A percentile compares a stretch with the other conserved stretches of the same genome.
Conservation (phyloP, 1,140 invertebrate genomes). For the Lepidurus apus region DNA sequence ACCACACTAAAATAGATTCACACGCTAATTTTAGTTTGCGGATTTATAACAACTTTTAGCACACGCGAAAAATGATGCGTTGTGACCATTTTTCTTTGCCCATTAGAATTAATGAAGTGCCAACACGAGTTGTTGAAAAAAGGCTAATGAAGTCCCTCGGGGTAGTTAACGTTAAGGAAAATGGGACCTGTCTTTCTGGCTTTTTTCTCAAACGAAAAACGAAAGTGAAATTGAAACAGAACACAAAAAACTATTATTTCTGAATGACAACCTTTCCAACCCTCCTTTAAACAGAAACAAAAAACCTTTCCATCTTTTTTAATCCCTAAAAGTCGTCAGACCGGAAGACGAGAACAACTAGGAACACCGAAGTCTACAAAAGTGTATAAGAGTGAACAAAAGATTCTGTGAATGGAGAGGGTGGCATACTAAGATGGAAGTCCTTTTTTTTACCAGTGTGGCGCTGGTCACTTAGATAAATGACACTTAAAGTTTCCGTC, state of each 20-base stretch:
- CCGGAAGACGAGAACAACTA: background rate
- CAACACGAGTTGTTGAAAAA: slow-evolving; percentile 7
- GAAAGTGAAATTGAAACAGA: slow-evolving; percentile 4
- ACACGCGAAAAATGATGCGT: background rate
- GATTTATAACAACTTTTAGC: too few species aligned
- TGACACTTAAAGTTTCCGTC: background rate
- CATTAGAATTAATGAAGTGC: background rate
- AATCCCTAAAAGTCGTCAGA: background rate
- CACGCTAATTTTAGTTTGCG: too few species aligned
- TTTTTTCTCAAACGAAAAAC: background rate
- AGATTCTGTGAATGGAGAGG: background rate
- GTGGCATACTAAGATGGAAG: too few species aligned
- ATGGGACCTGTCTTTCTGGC: background rate
- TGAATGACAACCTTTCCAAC: background rate
- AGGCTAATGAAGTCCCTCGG: slow-evolving; percentile 13
- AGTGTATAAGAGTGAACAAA: background rate
- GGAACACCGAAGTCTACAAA: background rate
- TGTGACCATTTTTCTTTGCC: background rate
- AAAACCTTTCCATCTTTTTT: slow-evolving; percentile 8
- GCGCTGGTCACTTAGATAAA: background rate
- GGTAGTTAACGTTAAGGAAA: background rate
- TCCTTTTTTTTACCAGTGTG: background rate
- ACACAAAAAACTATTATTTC: slow-evolving; percentile 16
- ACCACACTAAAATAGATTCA: too few species aligned
- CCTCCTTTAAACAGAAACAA: background rate